Conservation (phyloP, 2,113 vertebrate species). For the Aphelocoma coerulescens region DNA sequence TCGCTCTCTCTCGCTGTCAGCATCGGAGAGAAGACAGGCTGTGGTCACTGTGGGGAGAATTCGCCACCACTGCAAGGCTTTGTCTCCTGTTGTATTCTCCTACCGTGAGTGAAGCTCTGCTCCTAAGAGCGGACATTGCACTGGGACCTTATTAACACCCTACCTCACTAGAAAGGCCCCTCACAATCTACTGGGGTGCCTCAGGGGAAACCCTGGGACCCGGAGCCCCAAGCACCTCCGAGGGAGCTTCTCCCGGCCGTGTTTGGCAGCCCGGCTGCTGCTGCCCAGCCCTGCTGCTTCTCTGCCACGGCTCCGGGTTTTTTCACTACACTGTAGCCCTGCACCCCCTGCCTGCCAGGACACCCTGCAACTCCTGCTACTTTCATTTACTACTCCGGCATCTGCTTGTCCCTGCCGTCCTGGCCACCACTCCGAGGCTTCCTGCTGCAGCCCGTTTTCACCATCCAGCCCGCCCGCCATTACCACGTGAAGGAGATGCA, state of each 20-base stretch:
- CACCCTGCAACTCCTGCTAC: neutral
- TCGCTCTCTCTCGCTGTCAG: neutral
- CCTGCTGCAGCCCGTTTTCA: neutral
- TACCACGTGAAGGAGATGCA: accelerated
- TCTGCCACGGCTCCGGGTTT: neutral
- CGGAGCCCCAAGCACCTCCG: neutral
- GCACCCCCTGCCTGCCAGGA: neutral
- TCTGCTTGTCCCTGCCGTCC: neutral
- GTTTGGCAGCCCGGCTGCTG: neutral
- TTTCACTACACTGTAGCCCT: neutral
- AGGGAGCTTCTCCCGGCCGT: neutral
- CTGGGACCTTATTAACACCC: neutral
- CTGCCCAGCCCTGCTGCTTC: neutral
- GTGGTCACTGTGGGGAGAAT: neutral
- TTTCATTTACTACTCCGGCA: neutral
- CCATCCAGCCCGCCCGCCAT: neutral
- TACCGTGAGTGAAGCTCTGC: neutral
- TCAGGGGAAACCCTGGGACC: neutral
- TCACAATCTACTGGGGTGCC: too few species aligned
- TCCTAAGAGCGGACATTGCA: accelerated
- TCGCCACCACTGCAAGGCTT: neutral
- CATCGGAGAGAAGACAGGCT: neutral
- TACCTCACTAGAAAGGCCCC: neutral
- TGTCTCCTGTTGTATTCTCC: too few species aligned
- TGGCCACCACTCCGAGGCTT: neutral